phyloP scores from a whole-genome alignment of 2,113 vertebrate genomes.

The Dromas ardeola region DNA sequence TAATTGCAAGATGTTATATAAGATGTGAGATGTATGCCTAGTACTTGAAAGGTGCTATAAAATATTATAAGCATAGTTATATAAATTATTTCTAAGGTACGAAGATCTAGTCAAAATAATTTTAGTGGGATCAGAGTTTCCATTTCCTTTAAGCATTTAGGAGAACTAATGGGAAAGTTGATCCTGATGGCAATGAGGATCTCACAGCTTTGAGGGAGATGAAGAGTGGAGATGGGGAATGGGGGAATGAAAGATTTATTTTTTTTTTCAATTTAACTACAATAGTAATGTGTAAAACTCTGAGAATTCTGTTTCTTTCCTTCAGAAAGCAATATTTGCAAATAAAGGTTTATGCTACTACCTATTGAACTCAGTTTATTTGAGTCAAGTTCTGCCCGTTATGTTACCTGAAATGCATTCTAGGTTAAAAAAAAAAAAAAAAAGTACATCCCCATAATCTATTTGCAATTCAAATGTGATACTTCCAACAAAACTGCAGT shows the following conservation, averaged over 20 bases:
- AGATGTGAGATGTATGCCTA: neutral
- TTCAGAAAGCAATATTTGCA: neutral
- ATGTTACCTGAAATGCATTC: neutral
- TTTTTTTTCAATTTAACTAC: neutral
- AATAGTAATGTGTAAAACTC: neutral
- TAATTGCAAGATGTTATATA: neutral
- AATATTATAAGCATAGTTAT: neutral
- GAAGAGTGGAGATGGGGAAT: neutral
- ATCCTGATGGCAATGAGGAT: neutral
- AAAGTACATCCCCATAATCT: neutral
- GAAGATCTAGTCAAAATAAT: neutral
- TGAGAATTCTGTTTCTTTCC: neutral
- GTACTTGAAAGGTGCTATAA: neutral
- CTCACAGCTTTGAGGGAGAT: neutral
- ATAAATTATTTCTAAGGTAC: neutral
- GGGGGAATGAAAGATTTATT: neutral
- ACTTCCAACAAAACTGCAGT: constrained; percentile 30
- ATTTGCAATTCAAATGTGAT: constrained; percentile 62
- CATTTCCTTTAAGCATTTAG: neutral
- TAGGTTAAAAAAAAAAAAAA: neutral
- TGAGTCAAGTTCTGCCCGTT: neutral
- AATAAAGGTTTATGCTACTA: neutral
- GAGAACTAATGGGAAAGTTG: neutral
- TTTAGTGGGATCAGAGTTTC: neutral
- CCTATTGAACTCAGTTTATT: neutral